Evolutionary conservation across 1,140 invertebrate species (phyloP).

Genomic region (Oedothorax gibbosus): DNA sequence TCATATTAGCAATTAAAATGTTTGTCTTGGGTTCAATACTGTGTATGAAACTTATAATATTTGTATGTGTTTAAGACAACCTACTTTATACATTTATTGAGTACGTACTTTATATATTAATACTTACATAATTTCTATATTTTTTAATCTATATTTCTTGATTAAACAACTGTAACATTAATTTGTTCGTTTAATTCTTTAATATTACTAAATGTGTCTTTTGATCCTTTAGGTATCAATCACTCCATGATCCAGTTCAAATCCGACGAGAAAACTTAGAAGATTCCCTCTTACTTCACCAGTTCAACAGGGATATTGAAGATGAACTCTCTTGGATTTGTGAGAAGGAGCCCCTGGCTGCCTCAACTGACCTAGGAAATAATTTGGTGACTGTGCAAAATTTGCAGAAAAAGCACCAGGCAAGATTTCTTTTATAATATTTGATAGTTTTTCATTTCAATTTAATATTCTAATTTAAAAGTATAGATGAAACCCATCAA

Average conservation of each 20-base stretch:
- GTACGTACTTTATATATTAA: too few relatives aligned
- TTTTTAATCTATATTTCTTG: neutral
- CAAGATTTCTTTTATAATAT: slow-evolving; percentile 50
- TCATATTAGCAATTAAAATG: too few relatives aligned
- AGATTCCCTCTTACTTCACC: slow-evolving; percentile 85
- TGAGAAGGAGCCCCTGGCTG: slow-evolving; percentile 87
- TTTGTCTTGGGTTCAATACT: too few relatives aligned
- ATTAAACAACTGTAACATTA: neutral
- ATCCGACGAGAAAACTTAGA: slow-evolving; percentile 89
- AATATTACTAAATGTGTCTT: neutral
- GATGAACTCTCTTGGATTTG: slow-evolving; percentile 86
- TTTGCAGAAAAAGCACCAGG: slow-evolving; percentile 93
- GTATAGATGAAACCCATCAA: too few relatives aligned
- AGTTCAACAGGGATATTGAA: slow-evolving; percentile 86
- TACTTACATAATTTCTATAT: neutral
- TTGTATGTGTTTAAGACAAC: too few relatives aligned
- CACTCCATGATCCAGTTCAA: slow-evolving; percentile 88
- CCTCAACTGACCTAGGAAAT: slow-evolving; percentile 81
- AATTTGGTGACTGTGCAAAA: slow-evolving; percentile 92
- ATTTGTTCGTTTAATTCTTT: too few relatives aligned
- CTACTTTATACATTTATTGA: too few relatives aligned
- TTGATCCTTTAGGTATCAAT: slow-evolving; percentile 75
- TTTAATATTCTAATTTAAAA: too few relatives aligned
- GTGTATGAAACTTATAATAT: too few relatives aligned
- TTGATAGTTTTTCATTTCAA: neutral